A percentile compares a stretch with the other conserved stretches of the same genome.
These are phyloP conservation scores for Lepus oiostolus DNA, from an alignment of 2,797 vertebrate genomes.

Conservation along the genomic window DNA sequence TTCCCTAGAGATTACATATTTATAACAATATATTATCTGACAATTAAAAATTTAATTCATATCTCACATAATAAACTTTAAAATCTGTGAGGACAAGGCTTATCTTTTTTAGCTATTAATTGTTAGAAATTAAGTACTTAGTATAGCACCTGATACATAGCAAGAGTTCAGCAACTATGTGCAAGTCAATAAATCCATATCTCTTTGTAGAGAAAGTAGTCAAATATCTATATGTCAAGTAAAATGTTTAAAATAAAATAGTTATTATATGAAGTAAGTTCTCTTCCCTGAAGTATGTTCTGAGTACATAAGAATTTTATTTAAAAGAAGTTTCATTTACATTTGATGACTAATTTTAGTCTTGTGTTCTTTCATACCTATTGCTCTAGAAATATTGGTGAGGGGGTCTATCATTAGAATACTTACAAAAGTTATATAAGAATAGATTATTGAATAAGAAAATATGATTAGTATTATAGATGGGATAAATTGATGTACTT, in stretches of 20 bases:
- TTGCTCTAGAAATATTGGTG: background rate
- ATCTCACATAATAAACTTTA: background rate
- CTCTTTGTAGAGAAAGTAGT: background rate
- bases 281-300: background rate
- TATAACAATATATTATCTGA: background rate
- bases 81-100: background rate
- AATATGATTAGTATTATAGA: background rate
- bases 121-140: background rate
- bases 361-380: background rate
- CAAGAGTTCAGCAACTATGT: constrained; percentile 1
- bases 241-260: constrained; percentile 9
- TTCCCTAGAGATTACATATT: background rate
- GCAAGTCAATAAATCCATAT: background rate
- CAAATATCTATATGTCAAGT: background rate
- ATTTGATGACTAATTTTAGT: background rate
- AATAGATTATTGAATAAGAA: background rate
- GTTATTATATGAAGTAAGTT: background rate
- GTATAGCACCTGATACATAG: background rate
- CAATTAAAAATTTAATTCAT: background rate
- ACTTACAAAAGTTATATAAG: background rate
- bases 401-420: background rate
- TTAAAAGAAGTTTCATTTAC: background rate
- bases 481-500: background rate
- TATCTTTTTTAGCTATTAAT: background rate
- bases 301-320: background rate